Conservation (phyloP, 1,140 invertebrate genomes). For the Eupristina koningsbergeri region DNA sequence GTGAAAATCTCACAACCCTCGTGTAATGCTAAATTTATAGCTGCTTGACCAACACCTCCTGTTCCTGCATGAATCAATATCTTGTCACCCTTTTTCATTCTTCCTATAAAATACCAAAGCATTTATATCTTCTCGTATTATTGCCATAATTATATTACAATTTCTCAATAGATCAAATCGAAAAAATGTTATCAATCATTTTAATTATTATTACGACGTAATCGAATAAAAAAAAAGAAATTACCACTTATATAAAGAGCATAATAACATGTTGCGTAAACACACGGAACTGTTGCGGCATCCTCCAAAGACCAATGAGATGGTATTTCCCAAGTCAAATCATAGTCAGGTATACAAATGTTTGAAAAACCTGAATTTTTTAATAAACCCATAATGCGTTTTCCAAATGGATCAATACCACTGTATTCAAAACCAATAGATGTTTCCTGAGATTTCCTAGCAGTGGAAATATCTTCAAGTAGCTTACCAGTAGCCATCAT, state of each 20-base stretch:
- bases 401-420: constrained; percentile 72
- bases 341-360: constrained; percentile 71
- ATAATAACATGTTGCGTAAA: constrained; percentile 89
- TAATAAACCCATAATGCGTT: constrained; percentile 80
- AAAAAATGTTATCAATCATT: no score
- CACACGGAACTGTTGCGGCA: constrained; percentile 90
- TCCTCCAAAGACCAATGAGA: constrained; percentile 88
- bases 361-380: constrained; percentile 72
- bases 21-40: constrained; percentile 80
- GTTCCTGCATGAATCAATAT: constrained; percentile 83
- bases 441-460: constrained; percentile 76
- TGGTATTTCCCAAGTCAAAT: constrained; percentile 85
- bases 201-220: no score
- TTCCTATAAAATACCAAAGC: constrained; percentile 29
- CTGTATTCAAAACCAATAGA: constrained; percentile 82
- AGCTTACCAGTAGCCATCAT: constrained; percentile 83
- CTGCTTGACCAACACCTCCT: constrained; percentile 87
- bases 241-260: constrained; percentile 77
- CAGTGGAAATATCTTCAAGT: constrained; percentile 57
- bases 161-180: no score
- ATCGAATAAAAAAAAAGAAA: not conserved
- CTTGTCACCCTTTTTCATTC: constrained; percentile 77
- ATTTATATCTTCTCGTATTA: not conserved
- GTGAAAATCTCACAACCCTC: constrained; percentile 81
- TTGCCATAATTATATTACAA: not conserved